phyloP scores from a whole-genome alignment of 2,888 invertebrate genomes.

The Xestia ashworthii region DNA sequence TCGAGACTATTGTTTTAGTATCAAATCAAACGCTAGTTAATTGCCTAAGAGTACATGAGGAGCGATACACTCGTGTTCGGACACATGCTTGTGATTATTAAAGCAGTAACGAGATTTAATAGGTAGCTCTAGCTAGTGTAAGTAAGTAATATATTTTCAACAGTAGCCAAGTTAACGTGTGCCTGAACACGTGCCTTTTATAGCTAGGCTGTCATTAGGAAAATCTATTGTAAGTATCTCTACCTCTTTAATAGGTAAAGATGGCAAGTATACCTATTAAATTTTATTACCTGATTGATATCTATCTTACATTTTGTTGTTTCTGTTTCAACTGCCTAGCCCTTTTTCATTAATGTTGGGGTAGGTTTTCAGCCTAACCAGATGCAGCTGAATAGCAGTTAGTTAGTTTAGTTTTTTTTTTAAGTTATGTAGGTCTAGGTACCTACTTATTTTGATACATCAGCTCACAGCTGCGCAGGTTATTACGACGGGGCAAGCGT shows the following conservation, averaged over 20 bases:
- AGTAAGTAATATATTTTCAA: slow-evolving; percentile 57
- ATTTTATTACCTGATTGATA: slow-evolving; percentile 25
- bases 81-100: slow-evolving; percentile 48
- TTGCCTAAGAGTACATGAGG: slow-evolving; percentile 31
- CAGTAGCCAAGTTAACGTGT: slow-evolving; percentile 40
- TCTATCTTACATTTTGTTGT: slow-evolving; percentile 1
- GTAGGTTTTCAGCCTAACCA: neutral
- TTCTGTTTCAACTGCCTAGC: neutral
- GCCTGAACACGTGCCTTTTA: slow-evolving; percentile 51
- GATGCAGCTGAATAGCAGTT: neutral
- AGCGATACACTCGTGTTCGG: slow-evolving; percentile 38
- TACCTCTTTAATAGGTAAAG: slow-evolving; percentile 22
- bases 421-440: no score
- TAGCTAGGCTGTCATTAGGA: slow-evolving; percentile 42
- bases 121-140: slow-evolving; percentile 34
- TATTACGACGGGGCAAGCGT: no score
- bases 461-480: neutral
- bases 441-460: neutral
- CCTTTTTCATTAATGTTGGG: neutral
- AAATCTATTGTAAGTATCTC: slow-evolving; percentile 39
- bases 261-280: slow-evolving; percentile 8
- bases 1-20: slow-evolving; percentile 45
- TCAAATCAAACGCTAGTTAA: slow-evolving; percentile 46
- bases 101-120: slow-evolving; percentile 47
- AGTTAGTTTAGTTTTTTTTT: neutral